Base-by-base conservation (phyloP, 2,888 invertebrate genomes). In the Rosalia funebris region DNA sequence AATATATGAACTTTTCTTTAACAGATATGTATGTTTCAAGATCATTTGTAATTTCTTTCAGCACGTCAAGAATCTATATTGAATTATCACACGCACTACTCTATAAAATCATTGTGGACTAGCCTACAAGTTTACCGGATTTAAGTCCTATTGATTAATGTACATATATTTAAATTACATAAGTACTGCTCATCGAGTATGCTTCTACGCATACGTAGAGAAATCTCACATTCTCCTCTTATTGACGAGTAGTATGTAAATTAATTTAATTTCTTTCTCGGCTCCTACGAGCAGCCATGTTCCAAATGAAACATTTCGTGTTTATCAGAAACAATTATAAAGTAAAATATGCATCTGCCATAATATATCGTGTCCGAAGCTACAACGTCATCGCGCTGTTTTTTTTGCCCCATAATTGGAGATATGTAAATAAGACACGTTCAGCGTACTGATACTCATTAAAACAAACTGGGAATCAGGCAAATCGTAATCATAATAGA, bases 401-500 rank as follows among this genome's bases (percentile, higher is more conserved):
- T 20, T 44, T 20, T 20, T 44, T 44, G 11, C 11, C 16, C 19
- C 19, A 20, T 44, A 44, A 44, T 44, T 20, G n/a, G 16, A 41
- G 20, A 44, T 44, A 44, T 44, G 44, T 44, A 44, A 44, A 44
- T 44, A 25, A 25, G 44, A 25, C 41, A 44, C 25, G 25, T 19
- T 44, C 19, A 12, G 12, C 44, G 4, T 44, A 20, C 12, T 25
- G 44, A 20, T 45, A 54, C 62, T 41, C 48, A 72, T 75, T 75
- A 70, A 66, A 63, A 52, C 56, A 60, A 66, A 66, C 66, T 65
- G 60, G 53, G 65, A 68, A 63, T 67, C 68, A 58, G 59, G 66
- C 60, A 60, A 64, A 58, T 69, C 65, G 68, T 67, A 65, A 69
- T 70, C 68, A 73, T 77, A 77, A 77, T 77, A 73, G 77, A 77